A percentile compares a stretch with the other conserved stretches of the same genome.
Evolutionary conservation across 2,888 invertebrate genomes (phyloP).

Genomic region (Lypha dubia): DNA sequence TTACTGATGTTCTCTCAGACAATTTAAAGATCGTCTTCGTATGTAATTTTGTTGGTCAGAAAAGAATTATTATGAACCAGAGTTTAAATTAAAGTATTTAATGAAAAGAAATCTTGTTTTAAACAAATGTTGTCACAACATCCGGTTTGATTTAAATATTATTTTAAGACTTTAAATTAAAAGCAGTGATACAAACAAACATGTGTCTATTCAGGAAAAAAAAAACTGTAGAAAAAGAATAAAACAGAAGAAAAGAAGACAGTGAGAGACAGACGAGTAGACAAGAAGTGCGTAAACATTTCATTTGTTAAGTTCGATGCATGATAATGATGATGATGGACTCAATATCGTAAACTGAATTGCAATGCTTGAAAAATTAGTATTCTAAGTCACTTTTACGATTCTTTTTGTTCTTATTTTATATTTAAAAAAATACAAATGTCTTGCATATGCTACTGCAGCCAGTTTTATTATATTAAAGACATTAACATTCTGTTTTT

Average conservation of each 20-base stretch:
- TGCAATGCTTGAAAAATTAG: slow-evolving; percentile 47
- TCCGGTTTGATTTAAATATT: slow-evolving; percentile 71
- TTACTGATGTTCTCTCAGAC: not conserved
- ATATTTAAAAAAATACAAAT: slow-evolving; percentile 24
- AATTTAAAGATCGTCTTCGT: not conserved
- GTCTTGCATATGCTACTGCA: slow-evolving; percentile 57
- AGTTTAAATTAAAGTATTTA: slow-evolving; percentile 24
- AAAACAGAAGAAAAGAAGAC: slow-evolving; percentile 33
- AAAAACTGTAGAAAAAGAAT: not conserved
- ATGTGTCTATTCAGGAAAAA: slow-evolving; percentile 49
- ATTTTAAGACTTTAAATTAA: slow-evolving; percentile 28
- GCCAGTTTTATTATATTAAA: slow-evolving; percentile 15
- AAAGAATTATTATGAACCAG: not conserved
- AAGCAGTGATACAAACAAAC: slow-evolving; percentile 27
- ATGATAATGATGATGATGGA: slow-evolving; percentile 39
- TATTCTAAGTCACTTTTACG: slow-evolving; percentile 57
- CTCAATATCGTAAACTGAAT: slow-evolving; percentile 60
- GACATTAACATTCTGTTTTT: slow-evolving; percentile 39
- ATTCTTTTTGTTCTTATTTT: slow-evolving; percentile 11
- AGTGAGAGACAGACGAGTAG: slow-evolving; percentile 30
- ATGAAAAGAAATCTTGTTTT: slow-evolving; percentile 56
- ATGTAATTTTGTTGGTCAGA: no score
- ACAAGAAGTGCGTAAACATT: slow-evolving; percentile 58
- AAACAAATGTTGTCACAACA: slow-evolving; percentile 72
- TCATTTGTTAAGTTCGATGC: not conserved